Percentiles rank a stretch among this genome's conserved stretches.
Evolutionary conservation across 2,113 vertebrate species (phyloP).

Genomic region (Indicator indicator): DNA sequence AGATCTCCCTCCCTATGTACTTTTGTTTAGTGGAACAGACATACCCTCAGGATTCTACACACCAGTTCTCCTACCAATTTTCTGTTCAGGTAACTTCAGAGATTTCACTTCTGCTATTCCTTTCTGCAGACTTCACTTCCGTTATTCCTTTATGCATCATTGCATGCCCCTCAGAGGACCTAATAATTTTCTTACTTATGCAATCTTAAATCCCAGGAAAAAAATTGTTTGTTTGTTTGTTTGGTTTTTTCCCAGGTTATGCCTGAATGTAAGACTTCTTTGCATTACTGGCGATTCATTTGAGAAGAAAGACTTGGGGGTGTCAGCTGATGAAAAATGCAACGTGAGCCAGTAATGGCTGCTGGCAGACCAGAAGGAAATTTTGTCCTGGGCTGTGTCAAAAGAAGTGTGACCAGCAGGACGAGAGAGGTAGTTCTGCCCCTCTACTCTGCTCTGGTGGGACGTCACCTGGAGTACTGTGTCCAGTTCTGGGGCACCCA

Average conservation of each 20-base stretch:
- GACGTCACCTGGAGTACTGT: no score
- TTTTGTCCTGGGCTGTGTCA: no score
- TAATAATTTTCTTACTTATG: background rate
- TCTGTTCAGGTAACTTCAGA: background rate
- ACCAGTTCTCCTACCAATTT: background rate
- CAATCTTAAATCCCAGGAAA: background rate
- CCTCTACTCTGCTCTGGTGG: no score
- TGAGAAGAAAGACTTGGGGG: no score
- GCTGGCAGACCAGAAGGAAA: no score
- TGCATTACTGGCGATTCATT: background rate
- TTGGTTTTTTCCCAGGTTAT: background rate
- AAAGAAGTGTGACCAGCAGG: no score
- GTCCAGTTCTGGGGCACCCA: no score
- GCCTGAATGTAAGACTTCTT: background rate
- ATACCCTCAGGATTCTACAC: background rate
- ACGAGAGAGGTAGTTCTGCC: no score
- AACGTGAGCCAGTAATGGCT: no score
- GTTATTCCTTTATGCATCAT: background rate
- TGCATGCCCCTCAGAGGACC: background rate
- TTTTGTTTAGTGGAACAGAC: background rate
- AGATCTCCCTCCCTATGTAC: rapidly evolving
- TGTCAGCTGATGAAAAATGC: no score
- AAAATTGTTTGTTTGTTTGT: background rate
- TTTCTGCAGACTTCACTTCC: background rate
- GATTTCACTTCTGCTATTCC: background rate